phyloP scores from a whole-genome alignment of 2,113 vertebrate genomes.

The Archocentrus centrarchus region DNA sequence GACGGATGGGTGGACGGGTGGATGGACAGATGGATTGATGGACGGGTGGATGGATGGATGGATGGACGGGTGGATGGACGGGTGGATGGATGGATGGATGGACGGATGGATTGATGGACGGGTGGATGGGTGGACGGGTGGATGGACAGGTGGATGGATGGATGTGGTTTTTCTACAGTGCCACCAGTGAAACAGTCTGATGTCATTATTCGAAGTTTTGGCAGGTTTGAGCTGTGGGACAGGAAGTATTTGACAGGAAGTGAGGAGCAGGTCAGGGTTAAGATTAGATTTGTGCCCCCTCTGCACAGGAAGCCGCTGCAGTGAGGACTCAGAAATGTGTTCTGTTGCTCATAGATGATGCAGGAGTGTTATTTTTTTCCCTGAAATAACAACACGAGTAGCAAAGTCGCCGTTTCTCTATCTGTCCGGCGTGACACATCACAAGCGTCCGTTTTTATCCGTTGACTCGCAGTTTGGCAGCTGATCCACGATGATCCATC shows the following conservation, averaged over 20 bases:
- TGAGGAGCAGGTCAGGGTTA: neutral
- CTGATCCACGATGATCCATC: neutral
- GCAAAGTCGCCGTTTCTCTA: neutral
- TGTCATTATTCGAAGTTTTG: too few species aligned
- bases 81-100: too few species aligned
- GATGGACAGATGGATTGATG: too few species aligned
- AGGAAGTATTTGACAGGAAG: neutral
- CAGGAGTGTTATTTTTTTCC: neutral
- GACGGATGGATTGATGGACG: too few species aligned
- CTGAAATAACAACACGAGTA: constrained; percentile 10
- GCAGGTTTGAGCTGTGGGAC: too few species aligned
- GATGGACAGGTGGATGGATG: too few species aligned
- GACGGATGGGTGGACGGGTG: too few species aligned
- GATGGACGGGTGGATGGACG: too few species aligned
- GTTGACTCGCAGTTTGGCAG: constrained; percentile 17
- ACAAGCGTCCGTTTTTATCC: neutral
- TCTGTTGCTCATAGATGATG: neutral
- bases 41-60: too few species aligned
- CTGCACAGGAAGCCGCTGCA: rapidly evolving
- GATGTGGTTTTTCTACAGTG: too few species aligned
- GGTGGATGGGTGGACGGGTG: too few species aligned
- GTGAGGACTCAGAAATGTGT: neutral
- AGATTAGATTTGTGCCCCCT: neutral
- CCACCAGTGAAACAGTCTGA: too few species aligned
- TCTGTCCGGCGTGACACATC: neutral